Conservation (phyloP, 1,140 invertebrate genomes). For the Gonioctena quinquepunctata region DNA sequence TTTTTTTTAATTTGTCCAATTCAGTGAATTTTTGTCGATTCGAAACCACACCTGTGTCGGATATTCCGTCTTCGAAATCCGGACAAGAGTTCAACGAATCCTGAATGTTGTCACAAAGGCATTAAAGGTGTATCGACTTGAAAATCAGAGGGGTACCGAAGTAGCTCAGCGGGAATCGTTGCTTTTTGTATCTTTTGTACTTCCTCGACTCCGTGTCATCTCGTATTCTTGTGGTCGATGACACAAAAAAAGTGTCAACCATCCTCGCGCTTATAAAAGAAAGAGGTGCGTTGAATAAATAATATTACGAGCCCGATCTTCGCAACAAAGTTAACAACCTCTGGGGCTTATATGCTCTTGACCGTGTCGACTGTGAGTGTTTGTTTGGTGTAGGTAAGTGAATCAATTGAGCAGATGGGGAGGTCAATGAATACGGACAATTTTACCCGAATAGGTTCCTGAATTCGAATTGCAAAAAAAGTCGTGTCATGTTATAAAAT, state of each 20-base stretch:
- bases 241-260: slow-evolving; percentile 14
- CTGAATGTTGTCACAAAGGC: background rate
- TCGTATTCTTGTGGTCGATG: slow-evolving; percentile 4
- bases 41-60: no score
- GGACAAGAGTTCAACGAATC: background rate
- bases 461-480: no score
- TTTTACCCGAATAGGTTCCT: no score
- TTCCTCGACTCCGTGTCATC: background rate
- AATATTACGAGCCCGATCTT: background rate
- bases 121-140: background rate
- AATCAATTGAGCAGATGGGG: no score
- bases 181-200: background rate
- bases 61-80: background rate
- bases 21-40: no score
- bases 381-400: background rate
- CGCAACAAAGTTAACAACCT: slow-evolving; percentile 4
- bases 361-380: background rate
- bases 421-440: no score
- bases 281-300: slow-evolving; percentile 6
- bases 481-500: no score
- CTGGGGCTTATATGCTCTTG: background rate
- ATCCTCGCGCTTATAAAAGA: slow-evolving; percentile 8
- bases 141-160: background rate
- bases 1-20: no score
- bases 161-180: background rate